Conservation (phyloP, 2,113 vertebrate species). For the Condylura cristata region DNA sequence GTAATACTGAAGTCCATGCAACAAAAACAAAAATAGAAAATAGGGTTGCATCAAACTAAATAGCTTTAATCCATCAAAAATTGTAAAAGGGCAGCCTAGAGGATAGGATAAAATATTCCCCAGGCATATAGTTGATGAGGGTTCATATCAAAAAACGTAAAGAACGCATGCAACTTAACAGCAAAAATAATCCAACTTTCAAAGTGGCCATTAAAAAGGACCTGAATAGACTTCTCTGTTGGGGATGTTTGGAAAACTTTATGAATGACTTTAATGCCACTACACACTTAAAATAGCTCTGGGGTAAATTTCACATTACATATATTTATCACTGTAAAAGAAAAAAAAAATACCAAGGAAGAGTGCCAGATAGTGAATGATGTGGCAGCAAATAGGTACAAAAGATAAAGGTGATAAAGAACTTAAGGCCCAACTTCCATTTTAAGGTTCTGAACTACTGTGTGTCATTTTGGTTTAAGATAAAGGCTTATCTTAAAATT, state of each 20-base stretch:
- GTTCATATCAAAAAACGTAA: background rate
- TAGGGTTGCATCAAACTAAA: background rate
- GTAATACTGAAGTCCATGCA: background rate
- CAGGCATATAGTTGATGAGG: background rate
- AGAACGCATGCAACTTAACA: background rate
- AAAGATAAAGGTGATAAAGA: background rate
- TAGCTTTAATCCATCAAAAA: background rate
- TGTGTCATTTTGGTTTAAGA: background rate
- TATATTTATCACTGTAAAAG: background rate
- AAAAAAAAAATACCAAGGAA: background rate
- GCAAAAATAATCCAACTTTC: background rate
- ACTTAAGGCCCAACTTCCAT: background rate
- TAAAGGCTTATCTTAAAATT: background rate
- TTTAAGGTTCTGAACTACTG: background rate
- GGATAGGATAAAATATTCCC: background rate
- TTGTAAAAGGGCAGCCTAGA: background rate
- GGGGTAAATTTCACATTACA: background rate
- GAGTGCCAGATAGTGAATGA: background rate
- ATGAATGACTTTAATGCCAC: background rate
- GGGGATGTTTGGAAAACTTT: background rate
- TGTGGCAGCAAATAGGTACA: background rate
- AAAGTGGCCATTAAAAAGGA: background rate
- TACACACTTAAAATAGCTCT: no score
- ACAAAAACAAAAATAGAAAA: background rate
- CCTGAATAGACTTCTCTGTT: background rate